Conservation (phyloP, 2,888 invertebrate species). For the Euzetes globulus region DNA sequence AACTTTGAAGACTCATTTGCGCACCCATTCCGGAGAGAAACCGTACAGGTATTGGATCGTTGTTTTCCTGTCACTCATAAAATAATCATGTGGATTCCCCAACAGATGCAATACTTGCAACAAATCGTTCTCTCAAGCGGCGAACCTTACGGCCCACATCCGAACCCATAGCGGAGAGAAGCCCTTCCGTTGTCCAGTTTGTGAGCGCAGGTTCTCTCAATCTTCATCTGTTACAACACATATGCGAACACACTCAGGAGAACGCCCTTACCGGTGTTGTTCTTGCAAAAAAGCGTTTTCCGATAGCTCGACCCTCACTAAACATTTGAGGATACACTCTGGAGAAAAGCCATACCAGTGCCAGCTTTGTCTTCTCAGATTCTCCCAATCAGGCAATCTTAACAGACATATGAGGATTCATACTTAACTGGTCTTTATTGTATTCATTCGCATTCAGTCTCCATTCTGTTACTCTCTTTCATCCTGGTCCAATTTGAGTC, state of each 20-base stretch:
- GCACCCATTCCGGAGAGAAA: slow-evolving; percentile 93
- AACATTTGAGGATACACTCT: slow-evolving; percentile 69
- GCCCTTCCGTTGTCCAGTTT: slow-evolving; percentile 94
- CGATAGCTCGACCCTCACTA: slow-evolving; percentile 94
- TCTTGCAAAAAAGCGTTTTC: slow-evolving; percentile 98
- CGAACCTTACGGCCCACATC: slow-evolving; percentile 94
- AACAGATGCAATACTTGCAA: slow-evolving; percentile 73
- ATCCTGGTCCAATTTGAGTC: too few species aligned
- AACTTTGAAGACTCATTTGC: slow-evolving; percentile 90
- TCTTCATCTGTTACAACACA: slow-evolving; percentile 91
- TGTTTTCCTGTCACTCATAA: neutral
- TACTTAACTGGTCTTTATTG: slow-evolving; percentile 29
- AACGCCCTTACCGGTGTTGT: slow-evolving; percentile 87
- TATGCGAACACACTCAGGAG: slow-evolving; percentile 99
- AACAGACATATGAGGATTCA: slow-evolving; percentile 99
- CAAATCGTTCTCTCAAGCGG: slow-evolving; percentile 90
- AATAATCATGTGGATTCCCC: neutral
- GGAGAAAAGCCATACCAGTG: slow-evolving; percentile 97
- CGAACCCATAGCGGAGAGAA: slow-evolving; percentile 95
- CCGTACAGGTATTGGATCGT: slow-evolving; percentile 56
- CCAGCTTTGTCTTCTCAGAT: slow-evolving; percentile 71
- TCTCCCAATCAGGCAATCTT: slow-evolving; percentile 96
- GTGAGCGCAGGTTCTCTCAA: slow-evolving; percentile 92
- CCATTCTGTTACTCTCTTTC: too few species aligned
- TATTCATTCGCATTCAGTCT: neutral